Conservation (phyloP, 2,113 vertebrate species). For the Chloropsis hardwickii region DNA sequence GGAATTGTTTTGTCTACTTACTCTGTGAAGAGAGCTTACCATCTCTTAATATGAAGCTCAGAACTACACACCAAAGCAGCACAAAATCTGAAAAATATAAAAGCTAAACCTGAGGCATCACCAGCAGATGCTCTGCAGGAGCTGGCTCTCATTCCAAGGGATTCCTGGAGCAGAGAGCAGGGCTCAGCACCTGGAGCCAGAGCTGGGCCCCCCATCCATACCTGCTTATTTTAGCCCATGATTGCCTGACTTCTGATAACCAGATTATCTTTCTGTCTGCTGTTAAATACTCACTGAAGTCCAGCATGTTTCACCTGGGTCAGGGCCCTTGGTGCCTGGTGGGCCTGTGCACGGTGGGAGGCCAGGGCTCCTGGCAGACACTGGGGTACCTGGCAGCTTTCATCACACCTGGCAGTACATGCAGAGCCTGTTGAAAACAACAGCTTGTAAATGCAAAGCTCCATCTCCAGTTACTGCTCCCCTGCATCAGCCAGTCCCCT, state of each 20-base stretch:
- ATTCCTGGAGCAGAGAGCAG: background rate
- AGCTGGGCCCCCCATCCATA: background rate
- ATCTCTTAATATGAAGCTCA: background rate
- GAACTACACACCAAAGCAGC: background rate
- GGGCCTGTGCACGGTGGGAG: background rate
- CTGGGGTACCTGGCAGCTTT: slow-evolving; percentile 19
- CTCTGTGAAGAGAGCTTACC: background rate
- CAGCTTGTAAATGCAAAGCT: background rate
- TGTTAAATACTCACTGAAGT: background rate
- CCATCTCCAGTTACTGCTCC: slow-evolving; percentile 5
- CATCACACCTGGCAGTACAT: background rate
- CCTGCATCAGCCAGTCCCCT: background rate
- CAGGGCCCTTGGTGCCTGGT: accelerated
- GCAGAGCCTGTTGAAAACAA: background rate
- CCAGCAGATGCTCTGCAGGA: background rate
- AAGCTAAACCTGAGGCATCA: background rate
- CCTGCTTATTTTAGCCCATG: background rate
- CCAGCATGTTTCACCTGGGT: background rate
- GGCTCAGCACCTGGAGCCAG: background rate
- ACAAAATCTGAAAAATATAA: background rate
- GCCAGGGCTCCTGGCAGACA: background rate
- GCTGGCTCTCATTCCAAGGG: background rate
- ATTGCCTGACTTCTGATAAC: background rate
- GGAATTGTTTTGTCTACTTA: background rate
- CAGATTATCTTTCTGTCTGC: background rate